phyloP scores from a whole-genome alignment of 2,113 vertebrate genomes.

The Ictalurus furcatus region DNA sequence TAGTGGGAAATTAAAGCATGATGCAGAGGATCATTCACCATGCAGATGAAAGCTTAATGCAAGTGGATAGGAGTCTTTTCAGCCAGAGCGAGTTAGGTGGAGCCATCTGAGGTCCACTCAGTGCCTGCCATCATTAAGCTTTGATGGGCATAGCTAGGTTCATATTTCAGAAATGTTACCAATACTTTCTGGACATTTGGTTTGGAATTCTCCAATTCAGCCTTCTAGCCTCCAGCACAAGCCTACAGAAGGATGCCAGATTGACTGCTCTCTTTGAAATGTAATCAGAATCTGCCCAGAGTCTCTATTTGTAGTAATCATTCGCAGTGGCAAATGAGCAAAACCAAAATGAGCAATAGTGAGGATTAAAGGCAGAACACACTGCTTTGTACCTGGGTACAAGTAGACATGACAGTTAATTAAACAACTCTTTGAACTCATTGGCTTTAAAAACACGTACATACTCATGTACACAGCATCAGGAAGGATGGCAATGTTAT shows the following conservation, averaged over 20 bases:
- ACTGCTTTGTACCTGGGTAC: neutral
- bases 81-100: neutral
- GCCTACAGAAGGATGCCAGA: neutral
- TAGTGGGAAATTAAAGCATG: slow-evolving; percentile 19
- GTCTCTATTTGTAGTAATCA: slow-evolving; percentile 4
- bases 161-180: neutral
- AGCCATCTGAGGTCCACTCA: slow-evolving; percentile 2
- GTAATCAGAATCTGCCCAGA: slow-evolving; percentile 6
- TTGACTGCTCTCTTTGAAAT: neutral
- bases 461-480: neutral
- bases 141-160: slow-evolving; percentile 17
- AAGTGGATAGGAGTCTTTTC: slow-evolving; percentile 26
- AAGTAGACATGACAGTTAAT: neutral
- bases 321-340: slow-evolving; percentile 11
- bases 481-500: neutral
- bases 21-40: neutral
- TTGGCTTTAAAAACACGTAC: neutral
- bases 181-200: slow-evolving; percentile 8
- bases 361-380: neutral
- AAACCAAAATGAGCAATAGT: slow-evolving; percentile 1
- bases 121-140: slow-evolving; percentile 5
- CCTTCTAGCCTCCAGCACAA: neutral
- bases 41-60: slow-evolving; percentile 41
- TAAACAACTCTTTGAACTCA: neutral
- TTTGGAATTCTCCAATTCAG: neutral